Conservation (phyloP, 1,140 invertebrate species). For the Nasonia giraulti region DNA sequence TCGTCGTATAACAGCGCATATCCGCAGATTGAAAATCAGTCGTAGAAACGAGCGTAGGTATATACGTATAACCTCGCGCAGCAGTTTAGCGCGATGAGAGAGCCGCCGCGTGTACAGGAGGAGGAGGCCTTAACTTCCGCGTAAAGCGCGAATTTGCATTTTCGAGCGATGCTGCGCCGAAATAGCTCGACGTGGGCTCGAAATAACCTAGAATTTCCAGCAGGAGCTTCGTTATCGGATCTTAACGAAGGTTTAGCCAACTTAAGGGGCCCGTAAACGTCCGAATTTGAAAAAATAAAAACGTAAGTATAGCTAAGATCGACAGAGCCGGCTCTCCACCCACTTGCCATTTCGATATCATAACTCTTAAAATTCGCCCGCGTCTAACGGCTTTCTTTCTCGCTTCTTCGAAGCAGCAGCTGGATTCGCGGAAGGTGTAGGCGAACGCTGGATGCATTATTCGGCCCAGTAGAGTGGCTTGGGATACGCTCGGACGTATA, state of each 20-base stretch:
- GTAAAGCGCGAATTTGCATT: conserved; percentile 16
- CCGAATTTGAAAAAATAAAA: not conserved
- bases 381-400: not conserved
- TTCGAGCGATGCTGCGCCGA: not conserved
- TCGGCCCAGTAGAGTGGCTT: not conserved
- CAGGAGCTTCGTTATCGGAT: not conserved
- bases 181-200: too few relatives aligned
- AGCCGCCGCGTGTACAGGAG: not conserved
- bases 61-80: too few relatives aligned
- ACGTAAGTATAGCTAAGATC: too few relatives aligned
- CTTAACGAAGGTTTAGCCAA: not conserved
- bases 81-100: not conserved
- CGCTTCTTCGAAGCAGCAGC: not conserved
- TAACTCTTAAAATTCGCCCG: not conserved
- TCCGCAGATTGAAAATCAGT: not conserved
- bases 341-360: not conserved
- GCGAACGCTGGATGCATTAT: too few relatives aligned
- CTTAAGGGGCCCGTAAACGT: not conserved
- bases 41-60: not conserved
- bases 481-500: not conserved
- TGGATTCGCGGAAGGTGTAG: too few relatives aligned
- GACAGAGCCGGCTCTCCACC: too few relatives aligned
- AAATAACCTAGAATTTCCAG: not conserved
- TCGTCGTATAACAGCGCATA: not conserved
- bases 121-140: not conserved